Evolutionary conservation across 2,888 invertebrate genomes (phyloP), one percentile per base, ranked within the genome.

Genomic region (Apamea anceps): DNA sequence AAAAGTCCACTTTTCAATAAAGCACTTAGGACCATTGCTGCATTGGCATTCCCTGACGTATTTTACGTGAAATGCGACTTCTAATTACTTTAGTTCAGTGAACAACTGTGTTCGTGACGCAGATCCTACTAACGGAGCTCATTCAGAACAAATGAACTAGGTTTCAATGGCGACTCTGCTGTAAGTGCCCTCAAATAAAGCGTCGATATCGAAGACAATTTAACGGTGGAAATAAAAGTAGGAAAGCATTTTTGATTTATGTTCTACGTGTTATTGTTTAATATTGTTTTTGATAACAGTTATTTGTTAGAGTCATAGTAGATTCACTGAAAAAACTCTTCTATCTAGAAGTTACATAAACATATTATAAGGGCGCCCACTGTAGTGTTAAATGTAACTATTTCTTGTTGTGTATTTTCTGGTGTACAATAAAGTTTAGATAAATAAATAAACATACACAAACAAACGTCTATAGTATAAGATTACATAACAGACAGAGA

Each of bases 121-220:
- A 89, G 81, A 73, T 83, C 80, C 81, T 79, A 74, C 87, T 83
- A 88, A 88, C 87, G 91, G 90, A 89, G 87, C 89, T 91, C 92
- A 92, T 92, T 93, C 88, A 86, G 88, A 89, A 92, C 90, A 91
- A 92, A 90, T 90, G 91, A 92, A 92, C 91, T 91, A 92, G 91
- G 87, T 91, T 92, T 89, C 90, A 90, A 92, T 91, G 90, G 90
- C 87, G 87, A 89, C 88, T 87, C 80, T 77, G 80, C 57, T 73
- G 87, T 88, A 91, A 93, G 92, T 92, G 91, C 90, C 90, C 89
- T 86, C 90, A 87, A 91, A 90, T 91, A 86, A 85, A 86, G 82
- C 79, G 68, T 72, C 60, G 57, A 74, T 79, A 79, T 75, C 77
- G 60, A 80, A 25, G 65, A 76, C 84, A 78, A 77, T 78, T 87